These are phyloP conservation scores for Pogonomyrmex barbatus DNA, from an alignment of 1,140 invertebrate genomes.

Conservation along the genomic window DNA sequence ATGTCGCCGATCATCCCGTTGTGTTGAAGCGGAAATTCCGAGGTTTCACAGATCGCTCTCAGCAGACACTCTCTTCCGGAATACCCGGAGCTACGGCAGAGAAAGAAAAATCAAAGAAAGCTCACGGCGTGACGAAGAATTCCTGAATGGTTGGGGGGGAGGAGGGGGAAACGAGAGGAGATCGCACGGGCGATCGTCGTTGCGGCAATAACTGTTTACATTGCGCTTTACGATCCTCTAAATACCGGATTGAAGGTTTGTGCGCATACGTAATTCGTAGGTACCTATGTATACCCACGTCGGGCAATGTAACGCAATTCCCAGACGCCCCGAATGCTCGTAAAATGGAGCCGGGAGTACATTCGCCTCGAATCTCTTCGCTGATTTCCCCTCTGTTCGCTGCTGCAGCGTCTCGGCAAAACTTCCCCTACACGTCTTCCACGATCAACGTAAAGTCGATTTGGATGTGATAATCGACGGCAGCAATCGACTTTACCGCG, in stretches of 20 bases:
- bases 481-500: not conserved
- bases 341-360: slow-evolving; percentile 44
- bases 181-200: slow-evolving; percentile 27
- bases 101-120: slow-evolving; percentile 59
- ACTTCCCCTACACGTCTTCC: not conserved
- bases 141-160: not conserved
- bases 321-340: slow-evolving; percentile 25
- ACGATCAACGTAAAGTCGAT: not conserved
- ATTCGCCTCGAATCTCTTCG: slow-evolving; percentile 38
- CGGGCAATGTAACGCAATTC: slow-evolving; percentile 45
- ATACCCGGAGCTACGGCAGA: slow-evolving; percentile 77
- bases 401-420: not conserved
- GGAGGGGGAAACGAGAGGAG: not conserved
- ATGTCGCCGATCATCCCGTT: slow-evolving; percentile 85
- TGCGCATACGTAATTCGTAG: slow-evolving; percentile 53
- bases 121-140: not conserved
- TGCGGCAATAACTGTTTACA: slow-evolving; percentile 38
- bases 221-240: slow-evolving; percentile 57
- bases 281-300: slow-evolving; percentile 18
- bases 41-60: slow-evolving; percentile 84
- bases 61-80: slow-evolving; percentile 82
- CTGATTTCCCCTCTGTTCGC: slow-evolving; percentile 39
- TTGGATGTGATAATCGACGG: slow-evolving; percentile 12
- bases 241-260: slow-evolving; percentile 53
- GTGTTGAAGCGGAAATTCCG: slow-evolving; percentile 80